phyloP scores from a whole-genome alignment of 2,113 vertebrate genomes.

The Phalacrocorax pelagicus region DNA sequence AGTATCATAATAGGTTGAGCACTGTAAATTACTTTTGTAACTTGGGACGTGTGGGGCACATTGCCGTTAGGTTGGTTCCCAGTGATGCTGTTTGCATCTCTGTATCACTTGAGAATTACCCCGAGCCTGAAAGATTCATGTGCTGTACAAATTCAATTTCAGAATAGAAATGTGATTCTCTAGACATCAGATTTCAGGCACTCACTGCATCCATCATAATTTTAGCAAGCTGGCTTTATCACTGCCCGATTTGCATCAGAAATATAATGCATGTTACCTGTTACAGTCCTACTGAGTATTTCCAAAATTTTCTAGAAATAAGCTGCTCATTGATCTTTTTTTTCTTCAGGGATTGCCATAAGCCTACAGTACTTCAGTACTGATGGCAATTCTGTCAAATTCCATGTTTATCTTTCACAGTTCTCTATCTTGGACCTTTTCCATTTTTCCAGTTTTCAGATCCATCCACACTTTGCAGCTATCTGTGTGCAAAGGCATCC shows the following conservation, averaged over 20 bases:
- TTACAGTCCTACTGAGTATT: background rate
- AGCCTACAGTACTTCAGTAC: background rate
- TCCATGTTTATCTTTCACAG: background rate
- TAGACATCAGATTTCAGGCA: background rate
- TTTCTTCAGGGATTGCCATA: background rate
- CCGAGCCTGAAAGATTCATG: background rate
- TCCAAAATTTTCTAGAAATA: background rate
- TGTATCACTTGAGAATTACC: constrained; percentile 8
- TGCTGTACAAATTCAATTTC: constrained; percentile 22
- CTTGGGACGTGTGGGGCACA: background rate
- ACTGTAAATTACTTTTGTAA: constrained; percentile 22
- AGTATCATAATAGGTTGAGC: background rate
- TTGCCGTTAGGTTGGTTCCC: background rate
- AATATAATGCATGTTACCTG: background rate
- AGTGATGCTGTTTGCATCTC: background rate
- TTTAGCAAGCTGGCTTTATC: constrained; percentile 1
- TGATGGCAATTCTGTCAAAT: background rate
- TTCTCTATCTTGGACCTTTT: background rate
- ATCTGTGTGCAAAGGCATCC: background rate
- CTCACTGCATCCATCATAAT: background rate
- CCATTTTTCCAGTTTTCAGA: background rate
- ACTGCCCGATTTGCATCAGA: background rate
- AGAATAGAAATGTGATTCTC: constrained; percentile 5
- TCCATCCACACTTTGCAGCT: background rate
- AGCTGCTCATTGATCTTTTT: background rate